Evolutionary conservation across 2,888 invertebrate species (phyloP), one percentile per base, ranked within the genome.

Genomic region (Cylloceria caligata): DNA sequence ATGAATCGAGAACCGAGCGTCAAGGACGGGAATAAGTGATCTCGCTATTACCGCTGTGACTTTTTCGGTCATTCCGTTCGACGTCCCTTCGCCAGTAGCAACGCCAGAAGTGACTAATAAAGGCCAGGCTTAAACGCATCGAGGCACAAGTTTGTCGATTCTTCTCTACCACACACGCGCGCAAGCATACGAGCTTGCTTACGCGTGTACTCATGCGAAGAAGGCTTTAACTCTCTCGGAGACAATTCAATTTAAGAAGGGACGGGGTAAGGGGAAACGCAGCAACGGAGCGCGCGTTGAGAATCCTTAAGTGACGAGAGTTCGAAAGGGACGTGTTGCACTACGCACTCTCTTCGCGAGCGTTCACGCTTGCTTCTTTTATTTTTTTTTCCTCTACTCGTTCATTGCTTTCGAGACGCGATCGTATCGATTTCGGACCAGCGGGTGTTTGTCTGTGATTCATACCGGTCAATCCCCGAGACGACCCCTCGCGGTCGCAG

Each of bases 371-470:
- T 64, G 39, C 57, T 47, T n/a, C 16, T 21, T 64, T 52, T 11
- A 36, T 52, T 34, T 52, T 30, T 67, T 60, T 30, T 47, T 39
- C 57, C 36, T 71, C 39, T n/a, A 64, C 42, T 57, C 34, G 16
- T 36, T 67, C 36, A 16, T 39, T 62, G 67, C 77, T 52, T 62
- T 47, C 62, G 62, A 68, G 79, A 74, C 52, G 74, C 60, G 68
- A 62, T 68, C 72, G 81, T 81, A 81, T 81, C 81, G 81, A 77
- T 81, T 81, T 81, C 77, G 77, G 68, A 73, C 81, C 81, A 81
- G 73, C 77, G 81, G 77, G 68, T 81, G 73, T 81, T 81, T 81
- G 81, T 69, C 73, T 72, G 77, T 77, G 77, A 81, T 81, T 81
- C 73, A 78, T 64, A 39, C 55, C 77, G 81, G 81, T 81, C 81